Conservation (phyloP, 2,797 vertebrate genomes). For the Hephaestus fuliginosus region DNA sequence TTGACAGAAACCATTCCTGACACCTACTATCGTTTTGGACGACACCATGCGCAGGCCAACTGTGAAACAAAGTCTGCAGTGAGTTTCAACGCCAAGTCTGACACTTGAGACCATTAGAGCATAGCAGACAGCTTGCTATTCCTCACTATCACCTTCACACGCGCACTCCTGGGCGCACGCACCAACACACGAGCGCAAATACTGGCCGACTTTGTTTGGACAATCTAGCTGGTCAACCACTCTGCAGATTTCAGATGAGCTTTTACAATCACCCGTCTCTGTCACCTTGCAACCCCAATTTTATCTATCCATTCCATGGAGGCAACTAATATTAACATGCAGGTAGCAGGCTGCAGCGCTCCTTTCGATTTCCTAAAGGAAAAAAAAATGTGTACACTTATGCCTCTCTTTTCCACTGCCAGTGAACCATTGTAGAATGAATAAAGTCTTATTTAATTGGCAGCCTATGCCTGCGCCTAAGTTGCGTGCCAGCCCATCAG, state of each 20-base stretch:
- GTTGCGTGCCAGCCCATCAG: not conserved
- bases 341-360: slow-evolving; percentile 10
- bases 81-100: slow-evolving; percentile 32
- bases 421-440: not conserved
- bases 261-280: slow-evolving; percentile 51
- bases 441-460: not conserved
- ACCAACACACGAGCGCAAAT: slow-evolving; percentile 6
- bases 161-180: not conserved
- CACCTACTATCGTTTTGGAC: slow-evolving; percentile 13
- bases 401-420: not conserved
- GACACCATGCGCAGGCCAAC: slow-evolving; percentile 37
- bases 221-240: slow-evolving; percentile 43
- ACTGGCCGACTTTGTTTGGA: slow-evolving; percentile 40
- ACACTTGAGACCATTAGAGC: slow-evolving; percentile 45
- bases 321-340: slow-evolving; percentile 26
- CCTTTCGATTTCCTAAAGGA: slow-evolving; percentile 15
- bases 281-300: slow-evolving; percentile 60
- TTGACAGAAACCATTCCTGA: slow-evolving; percentile 32
- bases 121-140: slow-evolving; percentile 35
- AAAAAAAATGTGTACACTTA: not conserved
- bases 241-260: slow-evolving; percentile 59
- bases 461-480: too few relatives aligned
- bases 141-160: slow-evolving; percentile 33
- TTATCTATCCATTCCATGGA: slow-evolving; percentile 30
- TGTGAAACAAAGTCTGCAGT: slow-evolving; percentile 32